Evolutionary conservation across 2,888 invertebrate genomes (phyloP), one percentile per base, ranked within the genome.

Genomic region (Platycnemis pennipes): DNA sequence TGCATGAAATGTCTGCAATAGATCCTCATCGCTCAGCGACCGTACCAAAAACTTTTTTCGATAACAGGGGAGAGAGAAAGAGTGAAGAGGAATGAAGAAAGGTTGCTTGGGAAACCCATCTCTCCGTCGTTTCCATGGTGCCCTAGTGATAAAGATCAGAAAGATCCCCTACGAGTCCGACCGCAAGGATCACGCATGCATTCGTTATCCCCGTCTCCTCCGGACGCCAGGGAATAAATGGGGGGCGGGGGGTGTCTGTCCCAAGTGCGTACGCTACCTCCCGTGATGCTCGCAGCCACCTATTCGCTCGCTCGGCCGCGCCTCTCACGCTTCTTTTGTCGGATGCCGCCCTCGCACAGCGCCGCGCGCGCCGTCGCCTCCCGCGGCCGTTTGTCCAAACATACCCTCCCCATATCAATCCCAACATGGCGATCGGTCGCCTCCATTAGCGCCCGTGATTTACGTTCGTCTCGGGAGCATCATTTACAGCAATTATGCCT

Each of bases 401-500:
- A 63, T 63, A 63, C 63, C 63, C 49, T 19, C 19, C 49, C 49
- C 63, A 7, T 63, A 63, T 63, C 63, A 63, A 63, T 63, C 63
- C 63, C 77, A 77, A 11, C 37, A 37, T 37, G 31, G 69, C 69
- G 69, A 37, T 11, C 77, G 37, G 37, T 37, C 77, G 37, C 77
- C 77, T 77, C 77, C 13, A 77, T 77, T 31, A 37, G 37, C n/a
- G 31, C 8, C 31, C 77, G 77, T 77, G 77, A 77, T 77, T 77
- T 37, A 77, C 77, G 77, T 16, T 11, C 77, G 31, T 11, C 31
- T 77, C 77, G 77, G 77, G 77, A 77, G 77, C 77, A 77, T 77
- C 77, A 77, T 77, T 77, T 77, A 77, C 77, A 13, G 31, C 77
- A 77, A 77, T 77, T 63, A 63, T 63, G 63, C 63, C 63, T 63